Evolutionary conservation across 2,888 invertebrate species (phyloP).

Genomic region (Ptychoptera contaminata): DNA sequence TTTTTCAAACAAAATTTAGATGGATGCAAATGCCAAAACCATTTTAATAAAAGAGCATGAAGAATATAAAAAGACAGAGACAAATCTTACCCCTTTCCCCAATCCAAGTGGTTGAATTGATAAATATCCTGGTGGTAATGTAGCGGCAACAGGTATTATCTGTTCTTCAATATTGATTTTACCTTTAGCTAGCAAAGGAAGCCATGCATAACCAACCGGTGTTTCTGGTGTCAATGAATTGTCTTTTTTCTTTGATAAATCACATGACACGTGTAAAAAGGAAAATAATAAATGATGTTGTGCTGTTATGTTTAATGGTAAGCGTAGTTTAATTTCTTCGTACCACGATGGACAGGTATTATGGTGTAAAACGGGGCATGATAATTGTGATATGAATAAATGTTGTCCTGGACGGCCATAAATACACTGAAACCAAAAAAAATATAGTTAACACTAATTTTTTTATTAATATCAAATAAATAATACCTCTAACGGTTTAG

Average conservation of each 20-base stretch:
- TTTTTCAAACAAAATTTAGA: neutral
- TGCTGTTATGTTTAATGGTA: constrained; percentile 70
- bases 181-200: constrained; percentile 70
- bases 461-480: constrained; percentile 17
- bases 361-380: constrained; percentile 78
- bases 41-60: neutral
- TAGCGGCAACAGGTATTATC: constrained; percentile 69
- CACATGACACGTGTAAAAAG: constrained; percentile 91
- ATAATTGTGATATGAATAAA: constrained; percentile 47
- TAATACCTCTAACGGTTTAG: constrained; percentile 61
- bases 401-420: constrained; percentile 53
- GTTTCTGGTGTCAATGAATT: constrained; percentile 51
- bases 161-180: constrained; percentile 73
- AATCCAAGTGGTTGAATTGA: constrained; percentile 78
- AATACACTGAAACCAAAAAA: constrained; percentile 41
- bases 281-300: constrained; percentile 89
- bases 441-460: neutral
- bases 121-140: constrained; percentile 78
- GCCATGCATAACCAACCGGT: constrained; percentile 89
- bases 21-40: neutral
- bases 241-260: constrained; percentile 64
- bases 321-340: constrained; percentile 81
- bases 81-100: constrained; percentile 66
- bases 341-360: constrained; percentile 79
- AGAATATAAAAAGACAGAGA: constrained; percentile 1